Percentiles rank a stretch among this genome's conserved stretches.
These are phyloP conservation scores for Sebastes hubbsi DNA, from an alignment of 2,797 vertebrate genomes.

Conservation along the genomic window DNA sequence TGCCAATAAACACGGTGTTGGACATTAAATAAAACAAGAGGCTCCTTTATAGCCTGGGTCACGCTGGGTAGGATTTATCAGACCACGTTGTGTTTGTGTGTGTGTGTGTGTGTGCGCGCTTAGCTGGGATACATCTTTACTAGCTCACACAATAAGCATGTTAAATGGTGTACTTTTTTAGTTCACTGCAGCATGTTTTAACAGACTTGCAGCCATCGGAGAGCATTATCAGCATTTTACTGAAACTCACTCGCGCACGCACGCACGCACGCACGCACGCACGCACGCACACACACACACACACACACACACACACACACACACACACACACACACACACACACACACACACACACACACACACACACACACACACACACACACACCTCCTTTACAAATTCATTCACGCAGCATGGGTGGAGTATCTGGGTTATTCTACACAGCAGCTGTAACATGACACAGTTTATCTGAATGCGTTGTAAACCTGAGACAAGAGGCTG, in stretches of 20 bases:
- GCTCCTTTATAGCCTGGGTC: constrained; percentile 68
- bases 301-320: no score
- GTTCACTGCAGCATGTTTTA: constrained; percentile 17
- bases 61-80: constrained; percentile 73
- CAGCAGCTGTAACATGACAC: constrained; percentile 69
- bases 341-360: neutral
- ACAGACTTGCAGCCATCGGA: constrained; percentile 15
- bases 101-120: neutral
- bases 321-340: no score
- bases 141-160: constrained; percentile 30
- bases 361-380: constrained; percentile 15
- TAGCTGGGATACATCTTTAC: constrained; percentile 54
- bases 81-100: constrained; percentile 47
- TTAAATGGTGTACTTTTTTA: constrained; percentile 20
- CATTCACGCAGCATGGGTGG: constrained; percentile 62
- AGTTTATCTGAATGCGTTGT: constrained; percentile 55
- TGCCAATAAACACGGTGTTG: constrained; percentile 79
- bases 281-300: no score
- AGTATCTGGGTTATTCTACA: constrained; percentile 60
- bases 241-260: neutral
- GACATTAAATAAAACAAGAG: constrained; percentile 83
- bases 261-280: no score
- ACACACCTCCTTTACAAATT: constrained; percentile 35
- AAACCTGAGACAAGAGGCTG: constrained; percentile 64
- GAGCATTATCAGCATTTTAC: constrained; percentile 41